Evolutionary conservation across 2,888 invertebrate genomes (phyloP), one percentile per base, ranked within the genome.

Genomic region (Rutpela maculata): DNA sequence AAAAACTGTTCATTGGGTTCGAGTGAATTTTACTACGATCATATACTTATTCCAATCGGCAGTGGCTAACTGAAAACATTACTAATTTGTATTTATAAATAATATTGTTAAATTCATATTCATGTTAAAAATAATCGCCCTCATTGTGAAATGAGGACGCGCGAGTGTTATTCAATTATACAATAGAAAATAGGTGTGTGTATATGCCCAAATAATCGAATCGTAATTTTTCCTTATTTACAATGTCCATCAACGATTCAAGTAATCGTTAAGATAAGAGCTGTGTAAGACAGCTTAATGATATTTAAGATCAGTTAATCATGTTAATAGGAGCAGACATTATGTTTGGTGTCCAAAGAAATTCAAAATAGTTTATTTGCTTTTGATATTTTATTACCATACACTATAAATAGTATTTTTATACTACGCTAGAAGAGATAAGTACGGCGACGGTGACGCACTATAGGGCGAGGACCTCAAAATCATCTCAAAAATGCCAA

Each of bases 221-320:
- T 43, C 12, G 12, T n/a, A n/a, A 22, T 26, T 56, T 68, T 55
- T 6, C 31, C 31, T 26, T n/a, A 26, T 68, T 68, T 68, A 31
- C 50, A 55, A 57, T 68, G n/a, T 68, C 68, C 26, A 26, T 68
- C 68, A 56, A 17, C 68, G 18, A n/a, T 56, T 56, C 56, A 56
- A 68, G n/a, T n/a, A 56, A 56, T 68, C 15, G 18, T n/a, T 56
- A 31, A 56, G 55, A 56, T 68, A 65, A 65, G 65, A 38, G 19
- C 65, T 38, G 38, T 65, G 38, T 10, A 38, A 65, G 50, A 56
- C 31, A 26, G 11, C 50, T 43, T 56, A 17, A 19, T 22, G 17
- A 17, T 56, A 57, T 55, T 68, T 68, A 68, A 57, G 17, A 50
- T 31, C 31, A 56, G 6, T 68, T 56, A 68, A 68, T 68, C 68